phyloP scores from a whole-genome alignment of 1,140 invertebrate genomes.

The Diabrotica virgifera region DNA sequence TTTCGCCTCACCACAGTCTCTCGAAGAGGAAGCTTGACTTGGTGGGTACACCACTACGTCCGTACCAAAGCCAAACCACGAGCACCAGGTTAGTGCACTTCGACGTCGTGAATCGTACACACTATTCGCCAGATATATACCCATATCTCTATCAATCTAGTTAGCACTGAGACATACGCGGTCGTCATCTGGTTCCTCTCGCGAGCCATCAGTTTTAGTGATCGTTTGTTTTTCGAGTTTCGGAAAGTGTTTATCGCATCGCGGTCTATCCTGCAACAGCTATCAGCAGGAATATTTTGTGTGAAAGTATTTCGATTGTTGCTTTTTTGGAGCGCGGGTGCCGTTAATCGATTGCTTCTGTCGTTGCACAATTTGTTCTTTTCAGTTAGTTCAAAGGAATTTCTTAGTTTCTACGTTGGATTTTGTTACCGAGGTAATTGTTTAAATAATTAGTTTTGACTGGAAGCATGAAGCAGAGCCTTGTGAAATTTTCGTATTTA shows the following conservation, averaged over 20 bases:
- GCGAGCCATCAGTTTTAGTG: background rate
- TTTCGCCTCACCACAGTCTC: background rate
- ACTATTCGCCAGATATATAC: constrained; percentile 6
- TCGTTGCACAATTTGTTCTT: constrained; percentile 11
- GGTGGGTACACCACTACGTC: constrained; percentile 9
- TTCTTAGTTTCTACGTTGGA: background rate
- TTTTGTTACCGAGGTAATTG: constrained; percentile 13
- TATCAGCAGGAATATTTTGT: background rate
- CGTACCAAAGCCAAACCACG: background rate
- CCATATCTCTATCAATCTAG: constrained; percentile 2
- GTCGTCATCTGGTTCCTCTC: background rate
- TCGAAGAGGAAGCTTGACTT: constrained; percentile 8
- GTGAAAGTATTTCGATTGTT: constrained; percentile 21
- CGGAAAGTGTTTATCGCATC: constrained; percentile 23
- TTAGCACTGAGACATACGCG: background rate
- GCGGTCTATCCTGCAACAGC: constrained; percentile 10
- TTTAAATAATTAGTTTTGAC: background rate
- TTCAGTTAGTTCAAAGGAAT: background rate
- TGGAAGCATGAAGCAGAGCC: background rate
- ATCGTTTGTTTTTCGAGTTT: background rate
- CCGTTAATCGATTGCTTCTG: background rate
- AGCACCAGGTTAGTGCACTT: constrained; percentile 30
- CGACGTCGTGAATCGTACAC: constrained; percentile 1
- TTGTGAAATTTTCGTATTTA: background rate
- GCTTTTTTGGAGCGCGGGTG: constrained; percentile 5